A percentile compares a stretch with the other conserved stretches of the same genome.
phyloP scores from a whole-genome alignment of 2,797 vertebrate genomes.

The Trematomus bernacchii region DNA sequence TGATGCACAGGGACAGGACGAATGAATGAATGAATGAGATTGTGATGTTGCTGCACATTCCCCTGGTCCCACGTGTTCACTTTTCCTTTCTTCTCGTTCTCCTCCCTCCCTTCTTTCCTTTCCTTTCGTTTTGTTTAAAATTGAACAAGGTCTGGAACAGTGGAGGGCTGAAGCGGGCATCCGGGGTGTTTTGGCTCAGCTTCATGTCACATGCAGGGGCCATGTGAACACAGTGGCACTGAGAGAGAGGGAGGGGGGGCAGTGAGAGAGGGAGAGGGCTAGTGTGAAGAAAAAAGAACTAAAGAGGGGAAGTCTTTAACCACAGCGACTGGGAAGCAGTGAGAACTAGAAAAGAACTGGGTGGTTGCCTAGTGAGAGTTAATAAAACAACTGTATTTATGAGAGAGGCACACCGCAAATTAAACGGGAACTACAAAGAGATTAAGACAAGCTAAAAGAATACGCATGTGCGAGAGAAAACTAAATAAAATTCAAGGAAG shows the following conservation, averaged over 20 bases:
- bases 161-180: slow-evolving; percentile 81
- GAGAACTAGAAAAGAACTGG: slow-evolving; percentile 21
- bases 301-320: slow-evolving; percentile 61
- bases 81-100: slow-evolving; percentile 54
- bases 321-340: slow-evolving; percentile 41
- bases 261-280: slow-evolving; percentile 27
- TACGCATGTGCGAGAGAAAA: background rate
- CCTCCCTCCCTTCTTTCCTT: slow-evolving; percentile 48
- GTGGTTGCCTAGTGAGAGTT: slow-evolving; percentile 14
- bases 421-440: slow-evolving; percentile 32
- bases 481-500: slow-evolving; percentile 6
- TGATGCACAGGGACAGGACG: slow-evolving; percentile 63
- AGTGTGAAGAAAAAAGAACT: slow-evolving; percentile 26
- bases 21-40: slow-evolving; percentile 78
- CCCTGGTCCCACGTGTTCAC: slow-evolving; percentile 67
- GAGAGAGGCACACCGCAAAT: slow-evolving; percentile 15
- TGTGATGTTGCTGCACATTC: slow-evolving; percentile 82
- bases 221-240: slow-evolving; percentile 84
- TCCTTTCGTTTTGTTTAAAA: slow-evolving; percentile 85
- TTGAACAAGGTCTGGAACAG: slow-evolving; percentile 85
- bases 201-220: slow-evolving; percentile 85
- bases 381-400: slow-evolving; percentile 39
- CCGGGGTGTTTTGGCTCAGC: slow-evolving; percentile 85
- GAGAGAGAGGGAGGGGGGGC: slow-evolving; percentile 35
- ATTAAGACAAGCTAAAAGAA: background rate